Base-by-base conservation (phyloP, 2,113 vertebrate genomes). In the Ranitomeya imitator region DNA sequence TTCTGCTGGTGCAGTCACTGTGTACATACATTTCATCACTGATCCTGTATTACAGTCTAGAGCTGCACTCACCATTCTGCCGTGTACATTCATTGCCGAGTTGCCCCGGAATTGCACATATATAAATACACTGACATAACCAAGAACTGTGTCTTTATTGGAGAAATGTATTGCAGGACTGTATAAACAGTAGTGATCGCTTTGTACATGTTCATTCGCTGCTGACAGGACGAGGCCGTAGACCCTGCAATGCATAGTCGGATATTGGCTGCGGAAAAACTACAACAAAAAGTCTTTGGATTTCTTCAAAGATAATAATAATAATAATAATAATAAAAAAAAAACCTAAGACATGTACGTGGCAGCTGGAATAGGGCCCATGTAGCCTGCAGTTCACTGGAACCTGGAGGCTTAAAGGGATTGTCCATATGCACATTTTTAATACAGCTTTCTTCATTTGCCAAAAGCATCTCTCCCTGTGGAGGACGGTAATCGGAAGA, bases 201-300 rank as follows among this genome's bases (percentile, higher is more conserved):
- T 37, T 63, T 84, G 73, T 60, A 80, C 86, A 73, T 71, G 78
- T 61, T 61, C 19, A 78, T 61, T 65, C 51, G 78, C 78, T 23
- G 45, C 45, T 57, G 31, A 65, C 57, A 54, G 19, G 57, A 61
- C 18, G 59, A 15, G 37, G 76, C 76, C 31, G 71, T 6, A 59
- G 31, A 77, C 54, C 31, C 85, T 80, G 76, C 85, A 86, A 79
- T 86, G 85, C 85, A 87, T 80, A 87, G 85, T 87, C 65, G 23
- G 26, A 80, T 26, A 31, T 37, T 82, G 59, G 79, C 79, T 37
- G 79, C 59, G 10, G 45, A 31, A 79, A 16, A 16, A 59, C 45
- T 76, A 37, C 23, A 81, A 81, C 55, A 57, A 31, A 60, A 81
- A 61, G 1, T 81, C 79, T 81, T 81, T 81, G 79, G 79, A 60